phyloP scores from a whole-genome alignment of 2,888 invertebrate species.

The Scaptodrosophila latifasciaeformis region DNA sequence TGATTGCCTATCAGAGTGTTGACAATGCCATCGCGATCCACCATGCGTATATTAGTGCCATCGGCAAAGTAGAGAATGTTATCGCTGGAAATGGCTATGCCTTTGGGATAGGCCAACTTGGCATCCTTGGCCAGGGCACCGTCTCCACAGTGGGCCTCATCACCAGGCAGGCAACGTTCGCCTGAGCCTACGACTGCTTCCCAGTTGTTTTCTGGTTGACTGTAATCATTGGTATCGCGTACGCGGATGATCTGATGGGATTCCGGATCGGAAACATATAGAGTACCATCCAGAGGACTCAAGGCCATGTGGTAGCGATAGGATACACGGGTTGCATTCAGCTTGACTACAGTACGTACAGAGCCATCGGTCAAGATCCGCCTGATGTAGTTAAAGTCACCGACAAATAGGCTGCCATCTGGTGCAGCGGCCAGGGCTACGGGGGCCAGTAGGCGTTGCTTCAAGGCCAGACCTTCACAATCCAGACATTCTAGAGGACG shows the following conservation, averaged over 20 bases:
- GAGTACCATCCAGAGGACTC: slow-evolving; percentile 92
- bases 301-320: slow-evolving; percentile 98
- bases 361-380: slow-evolving; percentile 90
- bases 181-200: slow-evolving; percentile 96
- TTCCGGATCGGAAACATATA: slow-evolving; percentile 97
- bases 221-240: slow-evolving; percentile 86
- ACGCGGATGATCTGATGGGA: slow-evolving; percentile 95
- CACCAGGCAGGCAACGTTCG: slow-evolving; percentile 93
- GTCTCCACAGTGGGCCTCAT: slow-evolving; percentile 96
- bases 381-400: slow-evolving; percentile 95
- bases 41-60: slow-evolving; percentile 95
- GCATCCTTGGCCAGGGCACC: slow-evolving; percentile 94
- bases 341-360: slow-evolving; percentile 75
- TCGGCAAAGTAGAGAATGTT: slow-evolving; percentile 96
- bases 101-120: slow-evolving; percentile 96
- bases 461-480: slow-evolving; percentile 86
- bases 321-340: slow-evolving; percentile 92
- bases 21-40: slow-evolving; percentile 93
- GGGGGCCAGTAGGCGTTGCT: slow-evolving; percentile 90
- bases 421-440: slow-evolving; percentile 93
- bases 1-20: slow-evolving; percentile 94
- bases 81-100: slow-evolving; percentile 94
- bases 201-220: slow-evolving; percentile 93
- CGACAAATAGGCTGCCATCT: slow-evolving; percentile 95
- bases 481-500: slow-evolving; percentile 89